These are phyloP conservation scores for Microcaecilia unicolor DNA, from an alignment of 2,797 vertebrate genomes.

Conservation along the genomic window DNA sequence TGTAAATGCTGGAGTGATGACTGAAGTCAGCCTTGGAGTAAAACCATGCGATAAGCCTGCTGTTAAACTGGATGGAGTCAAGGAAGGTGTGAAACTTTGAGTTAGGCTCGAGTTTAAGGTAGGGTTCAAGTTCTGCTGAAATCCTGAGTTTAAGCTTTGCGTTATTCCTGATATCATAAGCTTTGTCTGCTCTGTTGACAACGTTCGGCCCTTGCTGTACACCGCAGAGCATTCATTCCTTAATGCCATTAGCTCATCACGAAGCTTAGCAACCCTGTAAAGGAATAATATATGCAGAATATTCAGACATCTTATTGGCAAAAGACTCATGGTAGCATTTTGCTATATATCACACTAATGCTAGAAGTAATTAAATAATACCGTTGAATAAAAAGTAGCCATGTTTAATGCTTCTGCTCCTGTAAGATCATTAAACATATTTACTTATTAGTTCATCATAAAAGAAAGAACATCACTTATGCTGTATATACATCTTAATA, in stretches of 20 bases:
- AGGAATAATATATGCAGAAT: neutral
- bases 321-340: too few species aligned
- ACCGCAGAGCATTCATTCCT: constrained; percentile 77
- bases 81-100: constrained; percentile 58
- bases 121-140: constrained; percentile 70
- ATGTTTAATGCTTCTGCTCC: too few species aligned
- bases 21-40: constrained; percentile 46
- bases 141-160: constrained; percentile 90
- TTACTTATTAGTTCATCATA: too few species aligned
- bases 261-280: constrained; percentile 83
- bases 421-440: too few species aligned
- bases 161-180: constrained; percentile 97
- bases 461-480: too few species aligned
- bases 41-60: constrained; percentile 69
- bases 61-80: constrained; percentile 55
- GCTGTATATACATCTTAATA: too few species aligned
- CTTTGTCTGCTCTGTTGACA: constrained; percentile 88
- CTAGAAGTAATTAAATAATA: too few species aligned
- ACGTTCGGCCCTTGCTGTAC: constrained; percentile 78
- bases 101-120: constrained; percentile 68
- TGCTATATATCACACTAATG: too few species aligned
- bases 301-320: too few species aligned
- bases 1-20: constrained; percentile 54
- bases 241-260: constrained; percentile 79
- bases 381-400: too few species aligned